phyloP scores from a whole-genome alignment of 2,888 invertebrate genomes.

The Agrochola lychnidis region DNA sequence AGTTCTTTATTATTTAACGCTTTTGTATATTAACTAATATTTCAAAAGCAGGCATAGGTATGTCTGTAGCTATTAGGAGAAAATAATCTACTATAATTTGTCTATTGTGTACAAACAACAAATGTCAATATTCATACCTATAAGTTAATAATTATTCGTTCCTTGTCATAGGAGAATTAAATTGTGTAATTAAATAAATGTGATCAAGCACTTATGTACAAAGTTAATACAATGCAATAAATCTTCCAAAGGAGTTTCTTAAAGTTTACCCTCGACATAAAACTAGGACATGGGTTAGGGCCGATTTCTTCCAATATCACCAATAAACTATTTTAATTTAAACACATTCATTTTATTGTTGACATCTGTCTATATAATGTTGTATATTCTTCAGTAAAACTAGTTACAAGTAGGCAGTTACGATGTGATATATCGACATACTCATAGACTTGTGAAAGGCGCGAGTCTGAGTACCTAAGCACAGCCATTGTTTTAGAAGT shows the following conservation, averaged over 20 bases:
- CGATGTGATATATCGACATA: conserved; percentile 73
- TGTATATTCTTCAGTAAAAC: conserved; percentile 70
- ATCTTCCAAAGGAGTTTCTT: conserved; percentile 45
- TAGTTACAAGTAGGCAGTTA: conserved; percentile 73
- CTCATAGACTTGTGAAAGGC: conserved; percentile 70
- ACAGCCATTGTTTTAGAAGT: conserved; percentile 62
- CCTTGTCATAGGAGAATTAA: conserved; percentile 19
- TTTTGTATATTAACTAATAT: conserved; percentile 40
- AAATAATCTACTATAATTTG: conserved; percentile 16
- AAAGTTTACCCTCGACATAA: conserved; percentile 11
- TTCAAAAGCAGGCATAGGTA: conserved; percentile 16
- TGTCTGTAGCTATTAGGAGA: conserved; percentile 8
- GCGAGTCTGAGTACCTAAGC: conserved; percentile 53
- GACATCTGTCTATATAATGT: conserved; percentile 60
- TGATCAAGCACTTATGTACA: conserved; percentile 56
- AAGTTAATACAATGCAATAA: conserved; percentile 52
- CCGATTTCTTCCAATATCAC: conserved; percentile 44
- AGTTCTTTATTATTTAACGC: conserved; percentile 66
- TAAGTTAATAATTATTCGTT: conserved; percentile 21
- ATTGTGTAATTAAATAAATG: conserved; percentile 34
- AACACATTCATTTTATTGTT: conserved; percentile 50
- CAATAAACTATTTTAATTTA: conserved; percentile 30
- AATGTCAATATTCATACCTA: conserved; percentile 30
- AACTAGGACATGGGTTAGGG: conserved; percentile 15
- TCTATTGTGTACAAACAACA: conserved; percentile 36